These are phyloP conservation scores for Cylloceria caligata DNA, from an alignment of 2,888 invertebrate genomes.

Conservation along the genomic window DNA sequence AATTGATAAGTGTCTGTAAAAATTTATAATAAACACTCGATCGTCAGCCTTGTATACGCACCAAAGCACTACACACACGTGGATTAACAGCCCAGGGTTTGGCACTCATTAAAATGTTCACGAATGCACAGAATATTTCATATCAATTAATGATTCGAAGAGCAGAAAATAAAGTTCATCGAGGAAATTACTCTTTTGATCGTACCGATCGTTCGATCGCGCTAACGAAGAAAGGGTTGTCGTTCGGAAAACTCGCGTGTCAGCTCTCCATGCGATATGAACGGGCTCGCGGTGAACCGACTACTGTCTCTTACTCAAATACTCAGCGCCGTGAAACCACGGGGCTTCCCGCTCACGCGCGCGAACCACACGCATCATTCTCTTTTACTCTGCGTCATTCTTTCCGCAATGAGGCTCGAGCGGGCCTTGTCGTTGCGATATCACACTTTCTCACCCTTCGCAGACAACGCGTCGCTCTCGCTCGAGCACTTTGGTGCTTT, in stretches of 20 bases:
- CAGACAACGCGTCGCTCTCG: constrained; percentile 31
- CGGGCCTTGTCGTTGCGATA: neutral
- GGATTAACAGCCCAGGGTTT: neutral
- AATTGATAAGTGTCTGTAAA: neutral
- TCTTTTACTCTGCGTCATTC: constrained; percentile 48
- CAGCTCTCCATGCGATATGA: constrained; percentile 71
- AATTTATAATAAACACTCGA: neutral
- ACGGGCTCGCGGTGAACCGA: constrained; percentile 75
- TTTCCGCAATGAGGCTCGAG: constrained; percentile 21
- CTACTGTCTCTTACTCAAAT: constrained; percentile 75
- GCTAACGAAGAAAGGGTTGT: neutral
- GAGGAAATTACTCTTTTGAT: neutral
- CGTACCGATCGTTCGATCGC: neutral
- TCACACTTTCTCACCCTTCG: constrained; percentile 43
- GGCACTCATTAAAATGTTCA: neutral
- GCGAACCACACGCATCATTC: constrained; percentile 57
- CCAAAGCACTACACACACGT: neutral
- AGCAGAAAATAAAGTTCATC: neutral
- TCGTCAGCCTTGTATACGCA: neutral
- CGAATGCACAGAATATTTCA: neutral
- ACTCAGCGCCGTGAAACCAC: constrained; percentile 67
- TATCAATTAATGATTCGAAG: neutral
- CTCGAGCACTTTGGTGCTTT: neutral
- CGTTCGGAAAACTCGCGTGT: constrained; percentile 22
- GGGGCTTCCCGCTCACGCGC: constrained; percentile 68